phyloP scores from a whole-genome alignment of 2,888 invertebrate genomes.

The Heliconius aoede region DNA sequence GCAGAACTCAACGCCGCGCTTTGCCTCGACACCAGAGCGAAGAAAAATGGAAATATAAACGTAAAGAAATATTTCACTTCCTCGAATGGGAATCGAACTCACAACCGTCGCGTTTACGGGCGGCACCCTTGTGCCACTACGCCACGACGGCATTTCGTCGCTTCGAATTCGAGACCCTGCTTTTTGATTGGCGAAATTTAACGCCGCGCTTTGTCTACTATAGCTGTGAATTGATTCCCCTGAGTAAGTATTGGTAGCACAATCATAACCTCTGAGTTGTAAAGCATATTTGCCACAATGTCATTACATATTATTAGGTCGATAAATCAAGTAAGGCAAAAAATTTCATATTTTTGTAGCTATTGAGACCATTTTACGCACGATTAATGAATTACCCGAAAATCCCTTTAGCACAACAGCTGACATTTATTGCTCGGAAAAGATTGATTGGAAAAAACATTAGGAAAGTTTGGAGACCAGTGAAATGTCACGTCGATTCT shows the following conservation, averaged over 20 bases:
- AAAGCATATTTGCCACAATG: not conserved
- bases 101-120: too few relatives aligned
- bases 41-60: too few relatives aligned
- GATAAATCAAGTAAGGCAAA: slow-evolving; percentile 10
- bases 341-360: slow-evolving; percentile 6
- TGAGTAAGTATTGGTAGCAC: not conserved
- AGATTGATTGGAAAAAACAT: slow-evolving; percentile 47
- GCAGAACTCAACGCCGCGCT: too few relatives aligned
- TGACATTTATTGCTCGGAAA: slow-evolving; percentile 46
- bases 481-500: slow-evolving; percentile 22
- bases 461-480: slow-evolving; percentile 31
- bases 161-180: too few relatives aligned
- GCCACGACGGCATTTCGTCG: too few relatives aligned
- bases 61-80: too few relatives aligned
- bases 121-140: too few relatives aligned
- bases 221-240: not conserved
- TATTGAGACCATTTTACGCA: slow-evolving; percentile 17
- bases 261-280: not conserved
- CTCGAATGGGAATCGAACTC: too few relatives aligned
- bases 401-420: slow-evolving; percentile 34
- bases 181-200: not conserved
- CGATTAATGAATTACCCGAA: slow-evolving; percentile 39
- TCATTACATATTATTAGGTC: not conserved
- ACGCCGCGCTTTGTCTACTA: not conserved
- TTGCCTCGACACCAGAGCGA: too few relatives aligned